These are phyloP conservation scores for Hystrix brachyura DNA, from an alignment of 2,113 vertebrate species.

Conservation along the genomic window DNA sequence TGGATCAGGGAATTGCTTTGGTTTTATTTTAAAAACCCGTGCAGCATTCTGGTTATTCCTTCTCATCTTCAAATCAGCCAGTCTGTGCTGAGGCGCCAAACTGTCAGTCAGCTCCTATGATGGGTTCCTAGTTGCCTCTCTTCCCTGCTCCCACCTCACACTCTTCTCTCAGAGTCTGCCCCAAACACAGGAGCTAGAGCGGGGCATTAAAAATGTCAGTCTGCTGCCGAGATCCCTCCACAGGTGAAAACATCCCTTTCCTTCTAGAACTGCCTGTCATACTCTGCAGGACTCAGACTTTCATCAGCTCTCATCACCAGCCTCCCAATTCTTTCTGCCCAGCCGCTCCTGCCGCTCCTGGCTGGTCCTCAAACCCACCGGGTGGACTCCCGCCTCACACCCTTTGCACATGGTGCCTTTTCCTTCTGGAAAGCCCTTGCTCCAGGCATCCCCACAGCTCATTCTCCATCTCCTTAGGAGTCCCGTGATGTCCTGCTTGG, in stretches of 20 bases:
- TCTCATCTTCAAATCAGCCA: background rate
- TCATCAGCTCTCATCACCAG: background rate
- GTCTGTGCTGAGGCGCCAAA: fast-evolving
- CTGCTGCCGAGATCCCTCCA: background rate
- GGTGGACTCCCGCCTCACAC: background rate
- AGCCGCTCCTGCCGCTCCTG: background rate
- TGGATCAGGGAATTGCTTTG: too few species aligned
- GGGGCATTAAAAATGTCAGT: background rate
- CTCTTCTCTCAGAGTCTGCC: background rate
- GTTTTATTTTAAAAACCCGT: background rate
- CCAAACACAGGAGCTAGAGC: background rate
- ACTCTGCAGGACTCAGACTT: background rate
- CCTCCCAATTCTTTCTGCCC: background rate
- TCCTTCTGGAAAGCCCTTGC: background rate
- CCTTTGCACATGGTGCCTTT: background rate
- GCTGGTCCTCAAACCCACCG: background rate
- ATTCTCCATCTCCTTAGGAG: background rate
- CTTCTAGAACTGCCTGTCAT: background rate
- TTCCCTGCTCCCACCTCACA: too few species aligned
- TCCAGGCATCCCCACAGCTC: background rate
- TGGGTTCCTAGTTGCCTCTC: background rate
- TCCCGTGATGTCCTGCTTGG: background rate
- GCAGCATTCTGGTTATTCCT: too few species aligned
- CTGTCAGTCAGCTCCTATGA: background rate
- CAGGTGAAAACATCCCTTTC: background rate